Evolutionary conservation across 2,888 invertebrate genomes (phyloP), one percentile per base, ranked within the genome.

Genomic region (Chaitophorus viminalis): DNA sequence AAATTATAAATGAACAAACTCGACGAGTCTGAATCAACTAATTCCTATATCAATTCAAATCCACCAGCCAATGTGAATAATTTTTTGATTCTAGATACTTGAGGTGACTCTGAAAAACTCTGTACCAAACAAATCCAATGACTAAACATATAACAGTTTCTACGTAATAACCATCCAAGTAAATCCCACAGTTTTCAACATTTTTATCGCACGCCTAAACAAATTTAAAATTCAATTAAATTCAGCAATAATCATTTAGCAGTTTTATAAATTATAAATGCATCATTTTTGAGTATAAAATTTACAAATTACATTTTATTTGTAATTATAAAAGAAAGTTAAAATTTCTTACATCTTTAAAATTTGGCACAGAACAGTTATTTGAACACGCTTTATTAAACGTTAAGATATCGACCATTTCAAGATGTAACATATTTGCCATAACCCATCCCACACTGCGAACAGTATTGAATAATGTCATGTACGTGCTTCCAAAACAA

Each of bases 361-460:
- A n/a, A n/a, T n/a, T n/a, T n/a, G n/a, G n/a, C n/a, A 83, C 82
- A 89, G 94, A 94, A 17, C 88, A 83, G 90, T 93, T 93, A n/a
- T 90, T 91, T 8, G 91, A 90, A 90, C 98, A 98, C 70, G n/a
- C n/a, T n/a, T 92, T 92, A 90, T 95, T 96, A 92, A 94, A 95
- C 0, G 98, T 98, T 9, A 98, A 92, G 21, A 95, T 94, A 92
- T 99, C 98, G 6, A 99, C 97, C 89, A 97, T 93, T 95, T 97
- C 98, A 8, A 99, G 93, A 0, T 97, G 95, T 6, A 98, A 92
- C 0, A 98, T 98, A 89, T 95, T 94, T 0, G 99, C 98, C 99
- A 99, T 99, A 91, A 98, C 98, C 9, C 98, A 97, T 25, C 99
- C 99, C 89, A 99, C 93, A 93, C 99, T n/a, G n/a, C n/a, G n/a